Evolutionary conservation across 2,888 invertebrate genomes (phyloP).

Genomic region (Hydrotaea diabolus): DNA sequence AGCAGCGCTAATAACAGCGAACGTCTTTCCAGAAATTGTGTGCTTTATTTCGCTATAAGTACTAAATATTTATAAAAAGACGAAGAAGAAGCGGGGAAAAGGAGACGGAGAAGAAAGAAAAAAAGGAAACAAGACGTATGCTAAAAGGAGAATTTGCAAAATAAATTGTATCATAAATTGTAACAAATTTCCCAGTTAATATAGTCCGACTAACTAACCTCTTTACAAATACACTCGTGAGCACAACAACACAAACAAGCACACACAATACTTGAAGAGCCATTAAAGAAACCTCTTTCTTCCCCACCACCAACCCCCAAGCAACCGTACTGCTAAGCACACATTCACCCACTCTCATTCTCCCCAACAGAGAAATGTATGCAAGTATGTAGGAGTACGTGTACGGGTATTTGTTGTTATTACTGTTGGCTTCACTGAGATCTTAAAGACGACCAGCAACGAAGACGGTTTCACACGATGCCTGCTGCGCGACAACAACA

Average conservation of each 20-base stretch:
- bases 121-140: not conserved
- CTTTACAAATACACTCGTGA: not conserved
- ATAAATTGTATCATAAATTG: conserved; percentile 63
- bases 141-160: conserved; percentile 44
- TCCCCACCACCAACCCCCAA: conserved; percentile 11
- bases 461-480: not conserved
- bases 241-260: not conserved
- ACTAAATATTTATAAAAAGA: not conserved
- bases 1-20: no score
- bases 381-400: not conserved
- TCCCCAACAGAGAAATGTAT: not conserved
- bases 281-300: conserved; percentile 37
- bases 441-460: not conserved
- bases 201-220: conserved; percentile 31
- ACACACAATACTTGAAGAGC: not conserved
- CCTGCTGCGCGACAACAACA: conserved; percentile 36
- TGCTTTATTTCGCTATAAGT: not conserved
- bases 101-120: no score
- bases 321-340: conserved; percentile 5
- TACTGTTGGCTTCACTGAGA: conserved; percentile 19
- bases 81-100: not conserved
- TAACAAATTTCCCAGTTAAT: conserved; percentile 59
- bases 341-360: not conserved
- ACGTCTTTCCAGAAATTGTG: not conserved
- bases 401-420: not conserved